Evolutionary conservation across 2,113 vertebrate species (phyloP).

Genomic region (Tragelaphus imberbis): DNA sequence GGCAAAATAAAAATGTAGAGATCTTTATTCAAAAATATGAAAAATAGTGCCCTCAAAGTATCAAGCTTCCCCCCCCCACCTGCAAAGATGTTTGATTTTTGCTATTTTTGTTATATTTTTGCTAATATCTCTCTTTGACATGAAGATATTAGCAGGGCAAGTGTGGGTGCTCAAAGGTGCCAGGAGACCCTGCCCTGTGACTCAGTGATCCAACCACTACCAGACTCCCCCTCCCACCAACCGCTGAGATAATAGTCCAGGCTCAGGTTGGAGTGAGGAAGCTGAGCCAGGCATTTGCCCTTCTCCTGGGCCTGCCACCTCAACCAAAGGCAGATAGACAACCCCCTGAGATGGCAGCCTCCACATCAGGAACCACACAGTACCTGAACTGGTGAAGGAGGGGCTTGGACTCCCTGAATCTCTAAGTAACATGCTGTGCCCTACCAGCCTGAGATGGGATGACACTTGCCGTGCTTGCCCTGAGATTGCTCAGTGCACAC

Average conservation of each 20-base stretch:
- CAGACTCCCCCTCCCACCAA: not conserved
- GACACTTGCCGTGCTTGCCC: not conserved
- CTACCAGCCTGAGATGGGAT: not conserved
- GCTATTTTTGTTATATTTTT: too few relatives aligned
- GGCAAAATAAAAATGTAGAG: not conserved
- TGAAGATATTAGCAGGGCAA: not conserved
- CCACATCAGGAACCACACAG: not conserved
- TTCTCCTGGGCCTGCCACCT: not conserved
- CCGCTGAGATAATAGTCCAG: not conserved
- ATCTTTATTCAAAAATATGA: not conserved
- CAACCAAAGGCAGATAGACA: not conserved
- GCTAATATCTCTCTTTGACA: not conserved
- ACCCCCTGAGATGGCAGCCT: accelerated
- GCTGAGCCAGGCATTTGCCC: not conserved
- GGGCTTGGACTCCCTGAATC: accelerated
- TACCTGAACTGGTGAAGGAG: accelerated
- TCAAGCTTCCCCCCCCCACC: not conserved
- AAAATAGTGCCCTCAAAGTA: not conserved
- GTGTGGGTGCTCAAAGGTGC: not conserved
- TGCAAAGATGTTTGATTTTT: not conserved
- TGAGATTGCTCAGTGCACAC: not conserved
- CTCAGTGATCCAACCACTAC: not conserved
- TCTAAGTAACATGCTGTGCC: accelerated
- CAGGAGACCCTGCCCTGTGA: not conserved
- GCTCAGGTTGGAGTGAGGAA: not conserved